phyloP scores from a whole-genome alignment of 2,888 invertebrate species.

The Lasioglossum calceatum region DNA sequence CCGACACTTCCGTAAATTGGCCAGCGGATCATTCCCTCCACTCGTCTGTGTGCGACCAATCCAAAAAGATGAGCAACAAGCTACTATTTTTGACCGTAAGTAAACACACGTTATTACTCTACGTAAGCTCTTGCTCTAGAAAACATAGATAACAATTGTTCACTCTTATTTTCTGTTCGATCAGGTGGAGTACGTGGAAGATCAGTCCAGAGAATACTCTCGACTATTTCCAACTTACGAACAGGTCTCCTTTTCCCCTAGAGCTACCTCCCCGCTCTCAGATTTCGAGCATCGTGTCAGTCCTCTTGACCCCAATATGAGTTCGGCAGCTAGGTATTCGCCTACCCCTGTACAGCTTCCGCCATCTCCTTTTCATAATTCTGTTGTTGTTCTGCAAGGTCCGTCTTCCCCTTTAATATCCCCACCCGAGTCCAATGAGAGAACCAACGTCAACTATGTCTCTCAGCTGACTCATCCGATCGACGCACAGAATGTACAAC shows the following conservation, averaged over 20 bases:
- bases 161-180: slow-evolving; percentile 24
- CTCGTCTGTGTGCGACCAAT: slow-evolving; percentile 74
- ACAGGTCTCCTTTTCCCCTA: slow-evolving; percentile 81
- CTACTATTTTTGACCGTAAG: slow-evolving; percentile 81
- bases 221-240: slow-evolving; percentile 81
- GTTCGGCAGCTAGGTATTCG: slow-evolving; percentile 87
- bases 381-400: slow-evolving; percentile 80
- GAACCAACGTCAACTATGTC: slow-evolving; percentile 77
- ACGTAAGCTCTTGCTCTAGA: neutral
- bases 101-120: slow-evolving; percentile 31
- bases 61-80: slow-evolving; percentile 78
- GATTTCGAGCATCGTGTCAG: slow-evolving; percentile 83
- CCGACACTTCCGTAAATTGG: slow-evolving; percentile 76
- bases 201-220: slow-evolving; percentile 79
- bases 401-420: slow-evolving; percentile 81
- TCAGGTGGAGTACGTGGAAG: slow-evolving; percentile 82
- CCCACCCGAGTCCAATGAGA: slow-evolving; percentile 74
- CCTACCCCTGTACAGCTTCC: slow-evolving; percentile 84
- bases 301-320: slow-evolving; percentile 85
- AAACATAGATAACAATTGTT: neutral
- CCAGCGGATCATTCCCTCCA: slow-evolving; percentile 72
- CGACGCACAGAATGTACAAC: slow-evolving; percentile 71
- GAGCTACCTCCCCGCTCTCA: slow-evolving; percentile 81
- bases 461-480: slow-evolving; percentile 74
- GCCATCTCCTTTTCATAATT: slow-evolving; percentile 81